Conservation (phyloP, 1,140 invertebrate species). For the Samia ricini region DNA sequence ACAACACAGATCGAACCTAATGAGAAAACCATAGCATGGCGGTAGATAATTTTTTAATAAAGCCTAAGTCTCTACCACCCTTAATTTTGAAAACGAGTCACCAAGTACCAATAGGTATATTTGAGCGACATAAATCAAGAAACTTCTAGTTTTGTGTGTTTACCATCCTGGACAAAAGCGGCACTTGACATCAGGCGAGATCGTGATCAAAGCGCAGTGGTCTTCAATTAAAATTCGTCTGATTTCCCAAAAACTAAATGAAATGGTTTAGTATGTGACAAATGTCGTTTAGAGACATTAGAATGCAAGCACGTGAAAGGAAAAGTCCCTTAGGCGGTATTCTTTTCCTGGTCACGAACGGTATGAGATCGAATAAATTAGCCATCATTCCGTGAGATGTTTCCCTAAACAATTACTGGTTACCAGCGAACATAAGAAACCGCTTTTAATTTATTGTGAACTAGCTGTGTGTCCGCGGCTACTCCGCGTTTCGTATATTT, state of each 20-base stretch:
- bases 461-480: no score
- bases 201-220: no score
- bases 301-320: not conserved
- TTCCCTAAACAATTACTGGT: not conserved
- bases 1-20: no score
- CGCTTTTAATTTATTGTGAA: not conserved
- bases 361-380: not conserved
- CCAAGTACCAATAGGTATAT: no score
- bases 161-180: no score
- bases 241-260: not conserved
- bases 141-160: no score
- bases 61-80: no score
- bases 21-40: no score
- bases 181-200: no score
- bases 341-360: not conserved
- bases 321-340: constrained; percentile 1
- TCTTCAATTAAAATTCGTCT: not conserved
- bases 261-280: not conserved
- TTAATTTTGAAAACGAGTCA: no score
- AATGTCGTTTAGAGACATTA: not conserved
- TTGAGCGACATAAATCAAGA: no score
- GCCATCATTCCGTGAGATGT: not conserved
- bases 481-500: not conserved
- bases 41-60: no score
- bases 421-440: not conserved